A percentile compares a stretch with the other conserved stretches of the same genome.
These are phyloP conservation scores for Henicopernis longicauda DNA, from an alignment of 2,113 vertebrate species.

Conservation along the genomic window DNA sequence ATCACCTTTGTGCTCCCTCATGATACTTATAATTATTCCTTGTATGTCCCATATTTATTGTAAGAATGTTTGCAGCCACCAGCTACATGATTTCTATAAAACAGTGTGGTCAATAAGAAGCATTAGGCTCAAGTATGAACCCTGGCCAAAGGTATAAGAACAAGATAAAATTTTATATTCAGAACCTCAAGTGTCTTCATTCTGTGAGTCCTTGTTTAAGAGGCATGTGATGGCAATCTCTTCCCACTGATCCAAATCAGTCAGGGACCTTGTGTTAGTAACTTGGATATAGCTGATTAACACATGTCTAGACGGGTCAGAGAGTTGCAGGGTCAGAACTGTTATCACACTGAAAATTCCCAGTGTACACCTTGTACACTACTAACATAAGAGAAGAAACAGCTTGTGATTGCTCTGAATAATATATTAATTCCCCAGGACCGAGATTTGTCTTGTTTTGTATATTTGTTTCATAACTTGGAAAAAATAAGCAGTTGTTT, in stretches of 20 bases:
- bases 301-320: neutral
- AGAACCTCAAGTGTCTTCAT: neutral
- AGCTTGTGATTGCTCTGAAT: neutral
- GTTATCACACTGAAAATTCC: neutral
- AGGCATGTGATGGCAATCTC: neutral
- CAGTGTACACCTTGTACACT: neutral
- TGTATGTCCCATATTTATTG: neutral
- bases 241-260: neutral
- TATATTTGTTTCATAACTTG: neutral
- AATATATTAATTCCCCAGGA: neutral
- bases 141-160: neutral
- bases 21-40: neutral
- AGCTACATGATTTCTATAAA: neutral
- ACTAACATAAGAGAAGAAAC: neutral
- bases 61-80: neutral
- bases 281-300: neutral
- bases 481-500: neutral
- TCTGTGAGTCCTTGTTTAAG: neutral
- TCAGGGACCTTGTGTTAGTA: neutral
- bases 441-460: neutral
- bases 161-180: neutral
- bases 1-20: neutral
- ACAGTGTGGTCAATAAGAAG: neutral
- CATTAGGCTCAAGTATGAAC: neutral
- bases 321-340: neutral